phyloP scores from a whole-genome alignment of 1,140 invertebrate species.

The Micrasema longulum region DNA sequence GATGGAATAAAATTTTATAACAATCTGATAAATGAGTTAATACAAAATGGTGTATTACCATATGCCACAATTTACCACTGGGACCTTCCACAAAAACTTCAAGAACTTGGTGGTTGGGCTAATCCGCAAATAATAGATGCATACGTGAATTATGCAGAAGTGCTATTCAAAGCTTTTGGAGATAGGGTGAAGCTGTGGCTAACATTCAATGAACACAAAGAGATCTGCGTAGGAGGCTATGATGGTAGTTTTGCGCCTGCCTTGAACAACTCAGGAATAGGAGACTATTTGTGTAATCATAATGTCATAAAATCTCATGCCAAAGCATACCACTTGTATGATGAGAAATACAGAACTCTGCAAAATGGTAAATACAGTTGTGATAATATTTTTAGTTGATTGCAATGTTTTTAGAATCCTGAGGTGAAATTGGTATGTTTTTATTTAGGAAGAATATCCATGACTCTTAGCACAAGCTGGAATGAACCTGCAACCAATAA shows the following conservation, averaged over 20 bases:
- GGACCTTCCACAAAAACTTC: slow-evolving; percentile 66
- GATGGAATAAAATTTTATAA: slow-evolving; percentile 71
- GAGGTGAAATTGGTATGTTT: not conserved
- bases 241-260: slow-evolving; percentile 61
- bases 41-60: slow-evolving; percentile 62
- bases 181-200: slow-evolving; percentile 58
- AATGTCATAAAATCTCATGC: slow-evolving; percentile 69
- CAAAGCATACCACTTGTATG: slow-evolving; percentile 70
- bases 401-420: not conserved
- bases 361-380: slow-evolving; percentile 36
- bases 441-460: slow-evolving; percentile 60
- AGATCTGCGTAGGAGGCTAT: slow-evolving; percentile 61
- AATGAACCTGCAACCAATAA: slow-evolving; percentile 61
- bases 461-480: slow-evolving; percentile 65
- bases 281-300: slow-evolving; percentile 68
- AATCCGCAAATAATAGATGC: slow-evolving; percentile 66
- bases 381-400: too few species aligned
- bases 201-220: slow-evolving; percentile 66
- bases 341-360: slow-evolving; percentile 54
- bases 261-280: slow-evolving; percentile 59
- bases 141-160: slow-evolving; percentile 60
- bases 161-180: slow-evolving; percentile 60
- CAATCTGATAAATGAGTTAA: slow-evolving; percentile 67
- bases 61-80: slow-evolving; percentile 69
- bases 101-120: slow-evolving; percentile 69